These are phyloP conservation scores for Toxotes lorentzi DNA, from an alignment of 2,797 vertebrate genomes.

Conservation along the genomic window DNA sequence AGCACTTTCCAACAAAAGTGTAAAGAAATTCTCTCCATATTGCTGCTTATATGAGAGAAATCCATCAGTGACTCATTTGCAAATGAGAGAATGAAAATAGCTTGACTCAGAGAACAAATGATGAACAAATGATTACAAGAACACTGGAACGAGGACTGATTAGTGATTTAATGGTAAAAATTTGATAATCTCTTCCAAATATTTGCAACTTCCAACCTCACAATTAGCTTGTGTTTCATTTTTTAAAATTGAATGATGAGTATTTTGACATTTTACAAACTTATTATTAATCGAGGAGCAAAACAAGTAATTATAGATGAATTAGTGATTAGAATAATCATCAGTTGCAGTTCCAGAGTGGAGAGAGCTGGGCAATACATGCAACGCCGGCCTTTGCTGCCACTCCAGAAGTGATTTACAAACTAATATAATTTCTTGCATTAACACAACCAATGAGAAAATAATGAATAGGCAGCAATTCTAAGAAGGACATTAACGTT, in stretches of 20 bases:
- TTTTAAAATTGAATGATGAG: background rate
- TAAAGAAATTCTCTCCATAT: slow-evolving; percentile 34
- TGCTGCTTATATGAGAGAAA: slow-evolving; percentile 19
- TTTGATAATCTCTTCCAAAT: slow-evolving; percentile 16
- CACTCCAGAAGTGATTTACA: slow-evolving; percentile 33
- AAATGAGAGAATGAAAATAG: slow-evolving; percentile 8
- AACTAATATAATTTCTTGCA: slow-evolving; percentile 32
- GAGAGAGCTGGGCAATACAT: slow-evolving; percentile 5
- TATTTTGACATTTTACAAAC: slow-evolving; percentile 23
- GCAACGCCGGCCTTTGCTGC: background rate
- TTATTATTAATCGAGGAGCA: slow-evolving; percentile 1
- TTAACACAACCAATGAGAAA: slow-evolving; percentile 42
- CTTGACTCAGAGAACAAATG: background rate
- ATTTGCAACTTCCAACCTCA: background rate
- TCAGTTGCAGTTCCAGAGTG: background rate
- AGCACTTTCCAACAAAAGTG: slow-evolving; percentile 33
- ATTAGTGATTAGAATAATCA: slow-evolving; percentile 31
- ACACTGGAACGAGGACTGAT: background rate
- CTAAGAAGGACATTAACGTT: slow-evolving; percentile 55
- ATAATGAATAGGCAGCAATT: slow-evolving; percentile 40
- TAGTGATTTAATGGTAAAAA: background rate
- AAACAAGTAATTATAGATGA: slow-evolving; percentile 22
- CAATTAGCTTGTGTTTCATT: background rate
- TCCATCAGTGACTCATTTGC: slow-evolving; percentile 30
- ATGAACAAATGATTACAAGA: slow-evolving; percentile 15